Percentiles rank a stretch among this genome's conserved stretches.
Evolutionary conservation across 2,797 vertebrate species (phyloP).

Genomic region (Synanceia verrucosa): DNA sequence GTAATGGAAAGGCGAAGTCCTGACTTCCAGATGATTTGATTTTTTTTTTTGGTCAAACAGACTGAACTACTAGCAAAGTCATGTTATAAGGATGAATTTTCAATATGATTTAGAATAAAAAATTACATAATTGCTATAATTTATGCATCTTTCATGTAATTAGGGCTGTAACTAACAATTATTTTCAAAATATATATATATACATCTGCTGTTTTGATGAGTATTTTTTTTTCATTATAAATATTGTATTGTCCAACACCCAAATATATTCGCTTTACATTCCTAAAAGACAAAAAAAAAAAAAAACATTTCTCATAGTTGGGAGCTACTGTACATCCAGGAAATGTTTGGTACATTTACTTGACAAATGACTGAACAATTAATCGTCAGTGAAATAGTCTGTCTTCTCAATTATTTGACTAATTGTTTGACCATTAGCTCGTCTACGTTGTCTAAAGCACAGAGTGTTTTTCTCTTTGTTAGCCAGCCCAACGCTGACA

Average conservation of each 20-base stretch:
- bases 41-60: background rate
- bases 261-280: background rate
- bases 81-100: background rate
- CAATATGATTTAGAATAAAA: background rate
- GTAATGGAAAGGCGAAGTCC: background rate
- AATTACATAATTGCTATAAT: background rate
- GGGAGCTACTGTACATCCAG: background rate
- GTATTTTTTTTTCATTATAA: no score
- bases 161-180: background rate
- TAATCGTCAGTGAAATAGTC: background rate
- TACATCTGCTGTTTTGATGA: background rate
- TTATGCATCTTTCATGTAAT: background rate
- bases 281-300: background rate
- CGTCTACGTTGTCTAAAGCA: background rate
- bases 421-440: background rate
- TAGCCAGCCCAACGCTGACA: background rate
- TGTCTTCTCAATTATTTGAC: background rate
- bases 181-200: background rate
- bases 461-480: background rate
- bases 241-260: background rate
- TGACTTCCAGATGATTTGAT: background rate
- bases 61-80: background rate
- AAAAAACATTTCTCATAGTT: background rate
- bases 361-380: background rate
- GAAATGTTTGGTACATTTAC: background rate